Evolutionary conservation across 2,888 invertebrate genomes (phyloP).

Genomic region (Eledone cirrhosa): DNA sequence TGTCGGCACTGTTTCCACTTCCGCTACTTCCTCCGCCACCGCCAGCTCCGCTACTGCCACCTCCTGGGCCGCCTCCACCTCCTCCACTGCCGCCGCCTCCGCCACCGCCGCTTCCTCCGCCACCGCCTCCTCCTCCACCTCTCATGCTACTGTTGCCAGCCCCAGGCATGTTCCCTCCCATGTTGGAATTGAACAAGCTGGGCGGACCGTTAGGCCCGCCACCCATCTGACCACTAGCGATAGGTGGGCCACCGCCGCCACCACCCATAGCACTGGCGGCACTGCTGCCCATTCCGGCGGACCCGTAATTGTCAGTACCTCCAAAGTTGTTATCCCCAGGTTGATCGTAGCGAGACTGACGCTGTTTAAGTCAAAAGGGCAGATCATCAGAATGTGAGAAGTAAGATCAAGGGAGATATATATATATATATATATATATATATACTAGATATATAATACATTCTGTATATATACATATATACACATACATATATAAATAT

Average conservation of each 20-base stretch:
- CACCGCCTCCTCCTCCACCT: slow-evolving; percentile 35
- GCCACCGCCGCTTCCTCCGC: neutral
- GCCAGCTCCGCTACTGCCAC: slow-evolving; percentile 12
- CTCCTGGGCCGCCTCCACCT: slow-evolving; percentile 35
- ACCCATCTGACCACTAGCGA: slow-evolving; percentile 31
- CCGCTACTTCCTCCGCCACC: slow-evolving; percentile 26
- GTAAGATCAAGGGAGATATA: slow-evolving; percentile 22
- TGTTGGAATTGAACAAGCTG: slow-evolving; percentile 33
- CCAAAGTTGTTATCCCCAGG: slow-evolving; percentile 35
- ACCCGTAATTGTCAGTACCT: slow-evolving; percentile 30
- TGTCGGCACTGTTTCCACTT: slow-evolving; percentile 29
- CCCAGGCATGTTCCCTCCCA: slow-evolving; percentile 32
- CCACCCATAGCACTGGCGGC: slow-evolving; percentile 33
- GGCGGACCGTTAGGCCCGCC: slow-evolving; percentile 33
- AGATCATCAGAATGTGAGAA: slow-evolving; percentile 21
- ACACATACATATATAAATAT: no score
- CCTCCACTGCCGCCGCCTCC: slow-evolving; percentile 24
- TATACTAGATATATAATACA: no score
- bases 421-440: no score
- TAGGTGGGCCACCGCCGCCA: slow-evolving; percentile 33
- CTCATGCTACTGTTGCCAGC: slow-evolving; percentile 32
- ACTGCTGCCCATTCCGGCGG: slow-evolving; percentile 33
- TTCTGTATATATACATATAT: no score
- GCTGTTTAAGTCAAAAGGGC: slow-evolving; percentile 33
- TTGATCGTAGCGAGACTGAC: slow-evolving; percentile 43